These are phyloP conservation scores for Phaonia tiefii DNA, from an alignment of 2,888 invertebrate species.

Conservation along the genomic window DNA sequence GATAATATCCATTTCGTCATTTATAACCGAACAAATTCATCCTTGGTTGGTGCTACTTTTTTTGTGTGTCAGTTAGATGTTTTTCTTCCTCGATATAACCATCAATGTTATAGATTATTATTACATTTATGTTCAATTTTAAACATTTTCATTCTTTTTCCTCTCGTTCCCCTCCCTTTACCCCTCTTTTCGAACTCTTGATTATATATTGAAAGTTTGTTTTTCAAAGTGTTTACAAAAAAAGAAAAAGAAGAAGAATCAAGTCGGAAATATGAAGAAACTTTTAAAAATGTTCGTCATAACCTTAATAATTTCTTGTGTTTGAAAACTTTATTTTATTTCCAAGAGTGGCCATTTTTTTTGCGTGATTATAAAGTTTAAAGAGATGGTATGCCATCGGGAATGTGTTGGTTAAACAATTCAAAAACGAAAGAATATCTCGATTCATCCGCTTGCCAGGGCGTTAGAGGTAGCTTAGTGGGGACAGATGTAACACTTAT, in stretches of 20 bases:
- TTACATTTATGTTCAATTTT: conserved; percentile 35
- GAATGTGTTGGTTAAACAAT: too few species aligned
- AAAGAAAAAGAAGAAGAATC: too few species aligned
- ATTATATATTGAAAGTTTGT: neutral
- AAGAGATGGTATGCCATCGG: neutral
- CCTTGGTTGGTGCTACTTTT: neutral
- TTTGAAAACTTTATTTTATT: conserved; percentile 6
- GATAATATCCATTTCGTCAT: conserved; percentile 40
- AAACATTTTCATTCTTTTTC: conserved; percentile 14
- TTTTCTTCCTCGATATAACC: neutral
- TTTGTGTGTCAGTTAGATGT: neutral
- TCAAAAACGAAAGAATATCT: too few species aligned
- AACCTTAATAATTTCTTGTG: conserved; percentile 16
- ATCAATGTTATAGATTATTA: conserved; percentile 27
- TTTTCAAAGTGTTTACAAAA: conserved; percentile 1
- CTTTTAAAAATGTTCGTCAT: conserved; percentile 12
- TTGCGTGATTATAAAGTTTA: neutral
- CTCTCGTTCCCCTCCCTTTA: neutral
- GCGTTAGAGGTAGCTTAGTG: too few species aligned
- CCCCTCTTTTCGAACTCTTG: neutral
- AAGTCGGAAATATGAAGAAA: neutral
- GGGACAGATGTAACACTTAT: too few species aligned
- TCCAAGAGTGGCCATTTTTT: neutral
- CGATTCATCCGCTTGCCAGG: too few species aligned
- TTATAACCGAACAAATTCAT: conserved; percentile 36